phyloP scores from a whole-genome alignment of 2,797 vertebrate genomes.

The Epinephelus malabaricus region DNA sequence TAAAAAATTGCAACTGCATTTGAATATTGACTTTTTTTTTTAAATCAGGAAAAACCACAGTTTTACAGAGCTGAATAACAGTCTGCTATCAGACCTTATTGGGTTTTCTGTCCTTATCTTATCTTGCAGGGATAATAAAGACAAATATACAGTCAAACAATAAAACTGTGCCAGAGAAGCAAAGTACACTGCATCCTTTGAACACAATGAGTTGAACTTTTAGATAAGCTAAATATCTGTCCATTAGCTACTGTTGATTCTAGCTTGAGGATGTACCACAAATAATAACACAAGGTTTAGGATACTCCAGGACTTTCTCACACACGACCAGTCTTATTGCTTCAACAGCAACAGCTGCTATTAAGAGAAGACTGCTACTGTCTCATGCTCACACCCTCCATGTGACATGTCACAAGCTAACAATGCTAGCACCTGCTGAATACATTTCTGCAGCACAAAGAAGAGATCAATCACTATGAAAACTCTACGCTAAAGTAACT shows the following conservation, averaged over 20 bases:
- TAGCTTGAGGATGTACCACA: no score
- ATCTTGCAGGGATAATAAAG: background rate
- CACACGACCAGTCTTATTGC: background rate
- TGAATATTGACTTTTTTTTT: background rate
- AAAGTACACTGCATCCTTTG: background rate
- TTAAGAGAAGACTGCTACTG: conserved; percentile 12
- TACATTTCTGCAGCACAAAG: background rate
- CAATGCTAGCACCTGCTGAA: conserved; percentile 10
- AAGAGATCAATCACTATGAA: background rate
- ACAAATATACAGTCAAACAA: background rate
- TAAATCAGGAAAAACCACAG: no score
- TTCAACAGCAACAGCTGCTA: background rate
- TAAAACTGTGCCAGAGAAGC: background rate
- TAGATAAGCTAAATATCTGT: background rate
- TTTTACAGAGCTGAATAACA: background rate
- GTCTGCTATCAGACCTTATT: background rate
- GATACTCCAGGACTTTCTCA: no score
- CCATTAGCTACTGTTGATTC: background rate
- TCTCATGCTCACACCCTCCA: conserved; percentile 17
- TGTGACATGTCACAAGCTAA: conserved; percentile 15
- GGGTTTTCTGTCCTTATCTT: background rate
- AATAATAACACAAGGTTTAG: background rate
- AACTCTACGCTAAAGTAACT: background rate
- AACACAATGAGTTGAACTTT: background rate
- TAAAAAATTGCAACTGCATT: background rate